Evolutionary conservation across 1,140 invertebrate genomes (phyloP), one percentile per base, ranked within the genome.

Genomic region (Temnothorax longispinosus): DNA sequence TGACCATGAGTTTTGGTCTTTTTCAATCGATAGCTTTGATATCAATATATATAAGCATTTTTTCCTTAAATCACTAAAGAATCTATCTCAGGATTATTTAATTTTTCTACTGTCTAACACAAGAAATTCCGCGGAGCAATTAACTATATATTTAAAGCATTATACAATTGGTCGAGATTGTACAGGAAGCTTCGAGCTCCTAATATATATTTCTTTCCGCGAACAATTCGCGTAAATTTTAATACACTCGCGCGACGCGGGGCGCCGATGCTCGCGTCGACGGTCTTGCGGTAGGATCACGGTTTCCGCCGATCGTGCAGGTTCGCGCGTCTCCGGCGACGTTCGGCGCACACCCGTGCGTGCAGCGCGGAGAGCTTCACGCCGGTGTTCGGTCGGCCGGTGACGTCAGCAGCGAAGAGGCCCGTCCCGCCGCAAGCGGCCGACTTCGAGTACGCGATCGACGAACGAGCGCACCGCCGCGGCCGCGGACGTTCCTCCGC

Each of bases 371-470:
- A 27, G 27, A 93, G 82, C 89, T 92, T 90, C 89, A 93, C 91
- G 92, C 92, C 93, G 93, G 92, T 82, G 90, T 81, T 88, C 92
- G 91, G 91, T 89, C 89, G 89, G 89, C 89, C 90, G 91, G 76
- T 93, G 91, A 92, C 91, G 91, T 92, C 90, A 89, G 85, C 91
- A 89, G 65, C 87, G 81, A 89, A 89, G 88, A 90, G 88, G 88
- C 75, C 88, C 72, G 88, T 89, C 84, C 85, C 54, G 87, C 86
- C 75, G 89, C 60, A 78, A 54, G 77, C 47, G 69, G 69, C 54
- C 67, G 87, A 87, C 85, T 58, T 76, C 72, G 65, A 82, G 88
- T 89, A 89, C 88, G 88, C 85, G 77, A 64, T 52, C 60, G 85
- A 71, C 64, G n/a, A 50, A 47, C 56, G 85, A 27, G 80, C 62